phyloP scores from a whole-genome alignment of 2,113 vertebrate genomes.

The Ramphastos sulfuratus region DNA sequence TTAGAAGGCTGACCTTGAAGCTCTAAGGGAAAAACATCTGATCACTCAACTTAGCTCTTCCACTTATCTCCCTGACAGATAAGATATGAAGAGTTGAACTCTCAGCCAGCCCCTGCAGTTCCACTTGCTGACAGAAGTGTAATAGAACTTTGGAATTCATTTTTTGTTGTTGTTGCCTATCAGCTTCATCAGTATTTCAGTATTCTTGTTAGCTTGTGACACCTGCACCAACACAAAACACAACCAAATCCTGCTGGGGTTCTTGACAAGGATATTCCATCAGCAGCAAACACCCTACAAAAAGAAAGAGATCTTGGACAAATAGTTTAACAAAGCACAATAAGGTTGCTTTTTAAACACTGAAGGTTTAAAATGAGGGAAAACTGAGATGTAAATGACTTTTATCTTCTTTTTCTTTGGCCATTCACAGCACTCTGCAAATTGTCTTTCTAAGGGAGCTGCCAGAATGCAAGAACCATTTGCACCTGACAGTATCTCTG shows the following conservation, averaged over 20 bases:
- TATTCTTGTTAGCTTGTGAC: neutral
- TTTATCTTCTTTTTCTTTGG: neutral
- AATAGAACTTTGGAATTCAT: neutral
- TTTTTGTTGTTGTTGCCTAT: neutral
- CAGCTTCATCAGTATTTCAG: neutral
- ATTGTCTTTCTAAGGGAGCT: neutral
- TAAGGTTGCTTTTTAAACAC: neutral
- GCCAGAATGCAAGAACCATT: slow-evolving; percentile 1
- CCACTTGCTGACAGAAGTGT: neutral
- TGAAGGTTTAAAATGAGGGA: neutral
- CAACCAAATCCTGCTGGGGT: neutral
- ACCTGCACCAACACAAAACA: neutral
- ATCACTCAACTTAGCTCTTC: neutral
- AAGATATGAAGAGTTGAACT: neutral
- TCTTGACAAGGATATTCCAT: neutral
- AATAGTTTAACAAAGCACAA: neutral
- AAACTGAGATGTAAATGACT: neutral
- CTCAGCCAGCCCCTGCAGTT: neutral
- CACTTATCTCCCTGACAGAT: neutral
- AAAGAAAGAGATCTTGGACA: neutral
- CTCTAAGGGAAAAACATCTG: neutral
- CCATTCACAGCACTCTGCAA: neutral
- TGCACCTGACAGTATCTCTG: slow-evolving; percentile 12
- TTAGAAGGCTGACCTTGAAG: neutral
- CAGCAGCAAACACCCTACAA: neutral